These are phyloP conservation scores for Mythimna vitellina DNA, from an alignment of 2,888 invertebrate genomes.

Conservation along the genomic window DNA sequence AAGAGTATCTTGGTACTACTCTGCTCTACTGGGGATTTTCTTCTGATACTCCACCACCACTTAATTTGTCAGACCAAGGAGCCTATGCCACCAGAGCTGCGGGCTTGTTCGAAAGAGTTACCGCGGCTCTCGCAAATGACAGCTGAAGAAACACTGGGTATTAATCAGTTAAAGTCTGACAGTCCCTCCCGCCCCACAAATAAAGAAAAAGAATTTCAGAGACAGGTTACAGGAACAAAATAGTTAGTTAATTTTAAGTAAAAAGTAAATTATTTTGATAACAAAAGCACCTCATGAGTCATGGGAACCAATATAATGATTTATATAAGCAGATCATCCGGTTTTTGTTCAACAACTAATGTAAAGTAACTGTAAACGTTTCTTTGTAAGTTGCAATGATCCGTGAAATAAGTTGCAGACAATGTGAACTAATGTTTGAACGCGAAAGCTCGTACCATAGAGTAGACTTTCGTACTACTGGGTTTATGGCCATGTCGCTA, in stretches of 20 bases:
- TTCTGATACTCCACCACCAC: neutral
- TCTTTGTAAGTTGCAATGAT: constrained; percentile 70
- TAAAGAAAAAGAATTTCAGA: neutral
- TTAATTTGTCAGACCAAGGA: too few species aligned
- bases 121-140: too few species aligned
- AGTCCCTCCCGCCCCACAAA: too few species aligned
- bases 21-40: neutral
- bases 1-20: neutral
- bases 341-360: constrained; percentile 67
- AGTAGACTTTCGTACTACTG: constrained; percentile 36
- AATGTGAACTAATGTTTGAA: constrained; percentile 65
- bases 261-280: constrained; percentile 46
- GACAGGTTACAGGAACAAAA: constrained; percentile 15
- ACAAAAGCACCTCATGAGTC: constrained; percentile 52
- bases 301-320: constrained; percentile 61
- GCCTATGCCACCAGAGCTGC: neutral
- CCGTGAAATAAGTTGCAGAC: constrained; percentile 71
- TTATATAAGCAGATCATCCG: constrained; percentile 65
- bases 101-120: too few species aligned
- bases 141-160: too few species aligned
- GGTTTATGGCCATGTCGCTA: constrained; percentile 46
- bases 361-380: constrained; percentile 65
- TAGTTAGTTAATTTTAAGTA: constrained; percentile 26
- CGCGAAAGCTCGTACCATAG: constrained; percentile 49
- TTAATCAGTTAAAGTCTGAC: too few species aligned